phyloP scores from a whole-genome alignment of 2,797 vertebrate species.

The Chloroceryle inda region DNA sequence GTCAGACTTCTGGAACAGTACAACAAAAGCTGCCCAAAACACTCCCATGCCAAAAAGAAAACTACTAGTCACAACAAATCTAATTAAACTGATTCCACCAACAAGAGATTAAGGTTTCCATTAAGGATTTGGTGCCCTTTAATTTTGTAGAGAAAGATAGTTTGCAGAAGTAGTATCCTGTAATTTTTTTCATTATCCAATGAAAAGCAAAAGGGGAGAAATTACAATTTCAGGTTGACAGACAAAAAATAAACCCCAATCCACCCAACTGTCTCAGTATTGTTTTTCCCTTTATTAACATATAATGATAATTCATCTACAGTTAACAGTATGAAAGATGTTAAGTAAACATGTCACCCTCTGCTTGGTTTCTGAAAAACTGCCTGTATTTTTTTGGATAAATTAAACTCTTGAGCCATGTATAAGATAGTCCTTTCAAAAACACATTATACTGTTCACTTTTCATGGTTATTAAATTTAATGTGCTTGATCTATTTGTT shows the following conservation, averaged over 20 bases:
- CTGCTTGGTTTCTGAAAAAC: background rate
- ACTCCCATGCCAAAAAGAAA: background rate
- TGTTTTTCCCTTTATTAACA: background rate
- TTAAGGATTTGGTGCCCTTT: background rate
- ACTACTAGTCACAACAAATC: background rate
- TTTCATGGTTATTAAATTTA: conserved; percentile 9
- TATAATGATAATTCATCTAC: background rate
- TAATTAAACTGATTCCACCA: background rate
- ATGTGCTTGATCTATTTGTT: background rate
- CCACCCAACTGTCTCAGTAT: background rate
- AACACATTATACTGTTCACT: background rate
- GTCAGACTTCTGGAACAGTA: background rate
- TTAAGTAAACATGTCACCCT: background rate
- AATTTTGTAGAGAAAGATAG: background rate
- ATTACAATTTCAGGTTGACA: background rate
- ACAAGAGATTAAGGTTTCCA: background rate
- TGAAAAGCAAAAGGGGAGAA: background rate
- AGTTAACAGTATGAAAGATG: background rate
- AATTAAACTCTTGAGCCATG: background rate
- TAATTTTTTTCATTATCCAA: background rate
- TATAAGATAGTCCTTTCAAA: background rate
- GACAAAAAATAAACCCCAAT: background rate
- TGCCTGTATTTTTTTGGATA: background rate
- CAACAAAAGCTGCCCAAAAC: background rate
- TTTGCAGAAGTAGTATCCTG: background rate